Conservation (phyloP, 2,113 vertebrate genomes). For the Leptobrachium leishanense region DNA sequence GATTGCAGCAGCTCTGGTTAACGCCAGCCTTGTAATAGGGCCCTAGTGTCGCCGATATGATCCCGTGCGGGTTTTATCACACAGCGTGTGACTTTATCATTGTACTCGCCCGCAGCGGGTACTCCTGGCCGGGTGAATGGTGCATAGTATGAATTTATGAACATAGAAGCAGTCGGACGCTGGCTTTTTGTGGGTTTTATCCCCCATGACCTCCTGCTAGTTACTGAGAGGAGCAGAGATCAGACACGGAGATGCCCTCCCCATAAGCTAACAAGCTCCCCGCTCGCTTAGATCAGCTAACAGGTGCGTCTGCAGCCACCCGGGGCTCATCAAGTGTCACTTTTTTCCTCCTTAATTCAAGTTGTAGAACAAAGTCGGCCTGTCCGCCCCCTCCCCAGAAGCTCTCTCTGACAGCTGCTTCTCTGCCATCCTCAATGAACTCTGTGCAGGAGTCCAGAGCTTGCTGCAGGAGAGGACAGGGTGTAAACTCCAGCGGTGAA, state of each 20-base stretch:
- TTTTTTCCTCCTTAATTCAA: conserved; percentile 36
- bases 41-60: no score
- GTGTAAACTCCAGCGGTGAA: not conserved
- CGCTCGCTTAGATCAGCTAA: conserved; percentile 42
- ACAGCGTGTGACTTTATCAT: no score
- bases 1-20: no score
- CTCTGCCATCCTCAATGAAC: conserved; percentile 32
- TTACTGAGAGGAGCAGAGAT: not conserved
- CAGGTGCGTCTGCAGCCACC: conserved; percentile 38
- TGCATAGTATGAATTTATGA: no score
- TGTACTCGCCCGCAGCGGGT: no score
- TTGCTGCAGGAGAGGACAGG: not conserved
- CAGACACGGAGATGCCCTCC: not conserved
- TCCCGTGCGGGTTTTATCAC: no score
- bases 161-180: no score
- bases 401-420: conserved; percentile 42
- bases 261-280: conserved; percentile 28
- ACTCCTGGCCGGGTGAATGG: no score
- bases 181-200: no score
- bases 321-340: conserved; percentile 44
- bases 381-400: conserved; percentile 18
- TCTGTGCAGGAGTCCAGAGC: not conserved
- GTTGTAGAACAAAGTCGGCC: conserved; percentile 40
- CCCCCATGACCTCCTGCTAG: not conserved
- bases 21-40: no score